A percentile compares a stretch with the other conserved stretches of the same genome.
phyloP scores from a whole-genome alignment of 2,888 invertebrate genomes.

The Metallyticus violacea region DNA sequence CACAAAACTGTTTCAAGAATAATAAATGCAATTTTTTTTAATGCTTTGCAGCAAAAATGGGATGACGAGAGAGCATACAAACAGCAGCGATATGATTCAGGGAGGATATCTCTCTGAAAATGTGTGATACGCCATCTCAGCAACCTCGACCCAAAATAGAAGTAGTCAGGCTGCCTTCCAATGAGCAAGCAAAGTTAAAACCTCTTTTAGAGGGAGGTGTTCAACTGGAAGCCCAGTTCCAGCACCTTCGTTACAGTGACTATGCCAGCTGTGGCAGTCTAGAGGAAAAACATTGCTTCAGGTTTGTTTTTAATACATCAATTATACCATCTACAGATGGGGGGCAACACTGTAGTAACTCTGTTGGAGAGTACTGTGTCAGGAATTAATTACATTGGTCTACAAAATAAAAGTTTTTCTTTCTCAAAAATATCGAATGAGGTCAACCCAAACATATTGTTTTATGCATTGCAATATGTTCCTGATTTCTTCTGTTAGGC shows the following conservation, averaged over 20 bases:
- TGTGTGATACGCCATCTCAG: background rate
- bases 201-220: slow-evolving; percentile 27
- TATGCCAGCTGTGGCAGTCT: slow-evolving; percentile 26
- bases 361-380: no score
- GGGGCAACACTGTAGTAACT: no score
- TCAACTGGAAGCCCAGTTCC: slow-evolving; percentile 25
- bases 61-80: background rate
- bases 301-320: background rate
- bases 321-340: no score
- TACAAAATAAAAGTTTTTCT: no score
- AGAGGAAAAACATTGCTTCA: background rate
- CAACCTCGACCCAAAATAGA: slow-evolving; percentile 26
- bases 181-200: slow-evolving; percentile 25
- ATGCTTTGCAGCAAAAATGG: background rate
- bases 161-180: slow-evolving; percentile 26
- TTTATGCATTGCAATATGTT: no score
- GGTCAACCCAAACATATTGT: no score
- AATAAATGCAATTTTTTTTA: background rate
- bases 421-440: no score
- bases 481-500: no score
- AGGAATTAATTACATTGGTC: no score
- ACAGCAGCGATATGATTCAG: background rate
- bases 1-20: background rate
- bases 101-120: background rate
- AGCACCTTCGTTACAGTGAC: slow-evolving; percentile 28